A percentile compares a stretch with the other conserved stretches of the same genome.
Conservation (phyloP, 1,140 invertebrate genomes). For the Pogonomyrmex californicus region DNA sequence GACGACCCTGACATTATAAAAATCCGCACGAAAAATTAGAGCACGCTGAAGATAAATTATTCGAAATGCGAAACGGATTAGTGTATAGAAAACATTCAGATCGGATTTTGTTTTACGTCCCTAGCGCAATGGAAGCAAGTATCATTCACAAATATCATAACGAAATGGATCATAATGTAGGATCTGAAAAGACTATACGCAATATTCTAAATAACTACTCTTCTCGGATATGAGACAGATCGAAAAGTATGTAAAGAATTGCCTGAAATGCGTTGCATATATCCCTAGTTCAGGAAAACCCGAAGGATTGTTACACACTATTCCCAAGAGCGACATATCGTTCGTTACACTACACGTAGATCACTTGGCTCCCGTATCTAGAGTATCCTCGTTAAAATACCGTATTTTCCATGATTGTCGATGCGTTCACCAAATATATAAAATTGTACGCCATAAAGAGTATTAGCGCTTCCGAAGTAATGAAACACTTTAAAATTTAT, state of each 20-base stretch:
- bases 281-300: neutral
- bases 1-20: conserved; percentile 26
- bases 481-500: neutral
- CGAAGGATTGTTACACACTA: neutral
- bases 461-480: neutral
- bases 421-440: neutral
- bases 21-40: conserved; percentile 7
- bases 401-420: neutral
- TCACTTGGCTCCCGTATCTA: neutral
- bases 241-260: neutral
- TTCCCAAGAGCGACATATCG: neutral
- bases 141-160: conserved; percentile 46
- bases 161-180: neutral
- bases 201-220: neutral
- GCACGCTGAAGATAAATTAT: conserved; percentile 16
- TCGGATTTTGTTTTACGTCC: conserved; percentile 57
- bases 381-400: no score
- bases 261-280: neutral
- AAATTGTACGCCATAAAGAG: neutral
- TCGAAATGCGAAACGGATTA: conserved; percentile 47
- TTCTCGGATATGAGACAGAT: neutral
- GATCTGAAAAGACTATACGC: neutral
- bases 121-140: conserved; percentile 61
- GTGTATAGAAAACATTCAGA: conserved; percentile 44
- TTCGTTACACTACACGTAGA: neutral